Base-by-base conservation (phyloP, 1,140 invertebrate genomes). In the Ceratoteleas bidentatus region DNA sequence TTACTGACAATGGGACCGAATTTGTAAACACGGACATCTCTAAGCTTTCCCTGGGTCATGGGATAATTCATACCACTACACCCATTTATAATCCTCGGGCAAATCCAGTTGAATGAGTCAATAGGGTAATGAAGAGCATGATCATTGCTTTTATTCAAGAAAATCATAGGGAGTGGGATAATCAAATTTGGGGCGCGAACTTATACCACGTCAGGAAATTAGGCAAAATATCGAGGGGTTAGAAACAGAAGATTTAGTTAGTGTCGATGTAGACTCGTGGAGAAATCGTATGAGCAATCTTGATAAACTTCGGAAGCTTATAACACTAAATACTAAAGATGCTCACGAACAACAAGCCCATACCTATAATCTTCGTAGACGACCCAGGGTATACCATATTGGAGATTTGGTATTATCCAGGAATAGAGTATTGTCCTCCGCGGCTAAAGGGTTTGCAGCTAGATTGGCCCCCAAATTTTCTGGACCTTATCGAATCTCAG, bases 91-190 rank as follows among this genome's bases (percentile, higher is more conserved):
- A 90, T 45, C 88, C 91, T 0, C 81, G 86, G 33, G 79, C 88
- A 0, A 91, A 91, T 49, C 90, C 88, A 0, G 87, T 87, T 2
- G 91, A 91, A 72, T 53, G 90, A 0, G 87, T 83, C 36, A 91
- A 91, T 64, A 58, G 87, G 2, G 87, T 89, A 13, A 43, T 92
- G 6, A 91, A 91, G 36, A 61, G 83, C 32, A 89, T 90, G 62
- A 78, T 91, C 0, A 57, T 87, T 0, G 88, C 89, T 6, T 76
- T 81, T 47, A 64, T 86, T 16, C 16, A 56, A 33, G 49, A 85
- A 13, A 40, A 47, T 14, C 49, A 83, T 32, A 43, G 56, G 15
- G 56, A 60, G 8, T 60, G 56, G 56, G 56, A 60, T 13, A 3
- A 3, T 11, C 40, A 60, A 90, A 84, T 8, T 87, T 88, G 16